phyloP scores from a whole-genome alignment of 2,888 invertebrate genomes.

The Synergus itoensis region DNA sequence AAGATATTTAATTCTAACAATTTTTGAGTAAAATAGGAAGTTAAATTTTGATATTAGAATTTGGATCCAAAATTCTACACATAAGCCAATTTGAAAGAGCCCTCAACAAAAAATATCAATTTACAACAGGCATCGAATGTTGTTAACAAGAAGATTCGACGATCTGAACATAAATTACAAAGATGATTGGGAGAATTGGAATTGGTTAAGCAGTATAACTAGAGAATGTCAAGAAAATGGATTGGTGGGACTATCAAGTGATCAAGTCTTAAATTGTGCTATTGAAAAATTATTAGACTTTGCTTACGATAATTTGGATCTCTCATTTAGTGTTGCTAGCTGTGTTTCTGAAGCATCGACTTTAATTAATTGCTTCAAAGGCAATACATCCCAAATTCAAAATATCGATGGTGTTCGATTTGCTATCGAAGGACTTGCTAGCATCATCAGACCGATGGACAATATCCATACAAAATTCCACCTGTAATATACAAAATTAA shows the following conservation, averaged over 20 bases:
- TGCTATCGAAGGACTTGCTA: constrained; percentile 30
- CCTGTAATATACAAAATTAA: neutral
- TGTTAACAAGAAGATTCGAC: constrained; percentile 65
- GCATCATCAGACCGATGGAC: constrained; percentile 24
- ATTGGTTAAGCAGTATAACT: constrained; percentile 67
- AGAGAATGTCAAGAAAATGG: constrained; percentile 66
- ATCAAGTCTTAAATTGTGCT: constrained; percentile 66
- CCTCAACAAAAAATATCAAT: neutral
- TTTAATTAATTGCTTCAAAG: constrained; percentile 45
- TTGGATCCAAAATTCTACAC: too few relatives aligned
- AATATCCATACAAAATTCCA: neutral
- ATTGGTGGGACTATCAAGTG: constrained; percentile 59
- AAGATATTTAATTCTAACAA: neutral
- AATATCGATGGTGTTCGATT: constrained; percentile 12
- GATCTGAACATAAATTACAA: constrained; percentile 63
- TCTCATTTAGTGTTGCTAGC: neutral
- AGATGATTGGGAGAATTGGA: constrained; percentile 71
- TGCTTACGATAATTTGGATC: constrained; percentile 23
- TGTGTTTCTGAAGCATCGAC: constrained; percentile 47
- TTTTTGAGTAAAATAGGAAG: constrained; percentile 2
- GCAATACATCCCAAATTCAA: constrained; percentile 1
- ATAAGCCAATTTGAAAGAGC: neutral
- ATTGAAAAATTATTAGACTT: constrained; percentile 46
- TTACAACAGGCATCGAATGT: constrained; percentile 62
- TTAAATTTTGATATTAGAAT: neutral